A percentile compares a stretch with the other conserved stretches of the same genome.
These are phyloP conservation scores for Sebastes kiyomatsui DNA, from an alignment of 2,797 vertebrate species.

Conservation along the genomic window DNA sequence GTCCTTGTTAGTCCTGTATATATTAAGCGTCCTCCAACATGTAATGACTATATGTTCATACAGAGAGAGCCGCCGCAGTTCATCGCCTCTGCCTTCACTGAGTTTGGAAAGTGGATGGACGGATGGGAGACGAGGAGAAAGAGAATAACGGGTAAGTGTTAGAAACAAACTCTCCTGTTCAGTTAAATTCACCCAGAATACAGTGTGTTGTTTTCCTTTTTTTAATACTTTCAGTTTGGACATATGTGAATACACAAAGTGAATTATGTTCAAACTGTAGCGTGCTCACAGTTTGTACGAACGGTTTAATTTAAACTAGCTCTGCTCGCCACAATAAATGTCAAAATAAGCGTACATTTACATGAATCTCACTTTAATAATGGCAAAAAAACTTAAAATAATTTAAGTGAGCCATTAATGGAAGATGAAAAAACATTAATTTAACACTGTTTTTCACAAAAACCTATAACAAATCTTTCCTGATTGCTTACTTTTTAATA, in stretches of 20 bases:
- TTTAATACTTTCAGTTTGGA: background rate
- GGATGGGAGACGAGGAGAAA: slow-evolving; percentile 89
- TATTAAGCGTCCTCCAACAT: no score
- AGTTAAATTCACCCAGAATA: background rate
- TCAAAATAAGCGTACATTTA: background rate
- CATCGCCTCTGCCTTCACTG: slow-evolving; percentile 77
- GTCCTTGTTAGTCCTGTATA: no score
- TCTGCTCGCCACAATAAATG: no score
- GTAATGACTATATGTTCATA: background rate
- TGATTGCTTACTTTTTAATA: no score
- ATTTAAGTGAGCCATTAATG: background rate
- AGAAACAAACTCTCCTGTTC: background rate
- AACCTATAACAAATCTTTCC: no score
- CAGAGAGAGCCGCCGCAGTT: slow-evolving; percentile 80
- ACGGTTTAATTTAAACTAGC: no score
- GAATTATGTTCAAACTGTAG: background rate
- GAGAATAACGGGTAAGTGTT: slow-evolving; percentile 78
- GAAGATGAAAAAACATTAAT: background rate
- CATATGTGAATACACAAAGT: background rate
- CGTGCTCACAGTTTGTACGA: background rate
- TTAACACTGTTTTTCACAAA: no score
- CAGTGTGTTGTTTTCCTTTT: background rate
- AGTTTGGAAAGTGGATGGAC: slow-evolving; percentile 88
- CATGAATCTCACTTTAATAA: background rate
- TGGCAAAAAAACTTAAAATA: background rate